Conservation (phyloP, 2,888 invertebrate species). For the Eilema caniola region DNA sequence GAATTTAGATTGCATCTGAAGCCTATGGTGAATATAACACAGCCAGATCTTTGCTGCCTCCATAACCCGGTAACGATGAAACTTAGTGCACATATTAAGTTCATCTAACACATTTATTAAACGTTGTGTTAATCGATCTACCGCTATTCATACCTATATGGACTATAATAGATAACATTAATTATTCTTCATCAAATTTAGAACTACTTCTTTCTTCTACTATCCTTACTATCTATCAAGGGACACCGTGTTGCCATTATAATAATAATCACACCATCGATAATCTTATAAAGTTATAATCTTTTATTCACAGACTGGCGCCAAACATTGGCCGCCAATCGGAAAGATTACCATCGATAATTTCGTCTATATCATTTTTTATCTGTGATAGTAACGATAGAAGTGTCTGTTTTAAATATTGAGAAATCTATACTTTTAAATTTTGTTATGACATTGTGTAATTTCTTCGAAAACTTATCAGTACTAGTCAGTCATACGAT, state of each 20-base stretch:
- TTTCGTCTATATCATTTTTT: constrained; percentile 49
- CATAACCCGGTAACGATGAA: no score
- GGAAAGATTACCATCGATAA: constrained; percentile 59
- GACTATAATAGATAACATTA: background rate
- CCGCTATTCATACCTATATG: constrained; percentile 20
- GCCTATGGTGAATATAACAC: no score
- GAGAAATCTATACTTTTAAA: constrained; percentile 22
- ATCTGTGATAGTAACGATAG: constrained; percentile 54
- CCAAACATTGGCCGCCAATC: constrained; percentile 67
- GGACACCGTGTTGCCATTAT: constrained; percentile 19
- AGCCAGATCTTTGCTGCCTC: no score
- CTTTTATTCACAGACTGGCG: constrained; percentile 63
- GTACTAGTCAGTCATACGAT: background rate
- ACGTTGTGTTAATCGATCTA: constrained; percentile 22
- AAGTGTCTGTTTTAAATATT: constrained; percentile 14
- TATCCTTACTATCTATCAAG: constrained; percentile 37
- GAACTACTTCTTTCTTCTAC: no score
- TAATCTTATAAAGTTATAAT: constrained; percentile 51
- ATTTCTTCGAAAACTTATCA: constrained; percentile 11
- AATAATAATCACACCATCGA: constrained; percentile 39
- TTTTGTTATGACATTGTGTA: constrained; percentile 8
- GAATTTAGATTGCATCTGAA: no score
- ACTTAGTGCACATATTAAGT: no score
- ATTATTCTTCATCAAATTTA: constrained; percentile 35
- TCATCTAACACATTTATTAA: background rate